These are phyloP conservation scores for Epinotia bilunana DNA, from an alignment of 2,888 invertebrate species.

Conservation along the genomic window DNA sequence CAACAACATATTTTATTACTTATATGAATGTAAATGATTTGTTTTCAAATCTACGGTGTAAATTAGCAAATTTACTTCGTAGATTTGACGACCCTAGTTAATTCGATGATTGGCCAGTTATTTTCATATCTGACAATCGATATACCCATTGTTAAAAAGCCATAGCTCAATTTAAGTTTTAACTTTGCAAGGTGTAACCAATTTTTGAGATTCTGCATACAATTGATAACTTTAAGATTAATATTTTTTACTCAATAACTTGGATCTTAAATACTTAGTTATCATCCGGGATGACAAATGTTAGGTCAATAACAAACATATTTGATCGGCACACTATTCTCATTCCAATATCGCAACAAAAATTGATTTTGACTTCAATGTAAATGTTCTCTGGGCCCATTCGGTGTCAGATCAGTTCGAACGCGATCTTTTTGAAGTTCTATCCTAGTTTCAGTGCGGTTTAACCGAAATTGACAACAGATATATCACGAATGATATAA, in stretches of 20 bases:
- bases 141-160: no score
- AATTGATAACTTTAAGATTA: no score
- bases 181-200: no score
- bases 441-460: conserved; percentile 26
- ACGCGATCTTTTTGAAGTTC: conserved; percentile 24
- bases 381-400: not conserved
- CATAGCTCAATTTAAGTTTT: no score
- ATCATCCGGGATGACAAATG: not conserved
- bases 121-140: no score
- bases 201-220: no score
- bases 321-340: not conserved
- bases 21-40: not conserved
- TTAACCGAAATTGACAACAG: conserved; percentile 46
- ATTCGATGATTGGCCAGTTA: no score
- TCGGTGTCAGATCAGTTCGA: not conserved
- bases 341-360: not conserved
- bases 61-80: no score
- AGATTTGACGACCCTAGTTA: no score
- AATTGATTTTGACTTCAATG: not conserved
- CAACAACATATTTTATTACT: not conserved
- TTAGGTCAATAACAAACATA: conserved; percentile 11
- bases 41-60: not conserved
- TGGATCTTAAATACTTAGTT: no score
- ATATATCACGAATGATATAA: conserved; percentile 61
- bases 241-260: not conserved